Base-by-base conservation (phyloP, 2,797 vertebrate genomes). In the Calcarius lapponicus region DNA sequence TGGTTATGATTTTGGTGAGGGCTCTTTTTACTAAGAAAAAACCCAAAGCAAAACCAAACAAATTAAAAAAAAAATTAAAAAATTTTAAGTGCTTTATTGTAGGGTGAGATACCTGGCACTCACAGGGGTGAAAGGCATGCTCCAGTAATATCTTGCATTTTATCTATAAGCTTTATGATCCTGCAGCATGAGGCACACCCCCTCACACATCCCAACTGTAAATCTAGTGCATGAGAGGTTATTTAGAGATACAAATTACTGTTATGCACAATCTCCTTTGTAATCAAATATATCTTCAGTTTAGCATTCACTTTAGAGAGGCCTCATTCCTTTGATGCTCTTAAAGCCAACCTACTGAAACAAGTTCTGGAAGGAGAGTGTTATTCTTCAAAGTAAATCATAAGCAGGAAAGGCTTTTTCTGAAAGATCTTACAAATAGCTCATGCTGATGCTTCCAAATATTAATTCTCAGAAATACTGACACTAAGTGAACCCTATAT, bases 271-370 rank as follows among this genome's bases (percentile, higher is more conserved):
- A 88, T 86, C 70, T 76, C 51, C 85, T 94, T 90, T 86, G 87
- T 95, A 94, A 95, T 95, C 93, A 96, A 92, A 96, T 94, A 73
- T 70, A 95, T 96, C 88, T 94, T 92, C 90, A 94, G 80, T 93
- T 95, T 86, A 95, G 80, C 62, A 56, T 88, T 93, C 73, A 48
- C 72, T 92, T 95, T 86, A 78, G 81, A 93, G 73, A 92, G 70
- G 65, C 88, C 66, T 95, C 90, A 73, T 93, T 88, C 90, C 88
- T 94, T 62, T 75, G 73, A 88, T 88, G 83, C 90, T 95, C 88
- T 93, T 95, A 95, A 95, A 96, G 87, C n/a, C 87, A 94, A 91
- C 72, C 85, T 91, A 89, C 48, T 90, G 94, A 92, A 92, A 94
- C 91, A 91, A 86, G 80, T 74, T 81, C 75, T 74, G 22, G 61